Conservation (phyloP, 1,140 invertebrate genomes). For the Zaprionus davidi region DNA sequence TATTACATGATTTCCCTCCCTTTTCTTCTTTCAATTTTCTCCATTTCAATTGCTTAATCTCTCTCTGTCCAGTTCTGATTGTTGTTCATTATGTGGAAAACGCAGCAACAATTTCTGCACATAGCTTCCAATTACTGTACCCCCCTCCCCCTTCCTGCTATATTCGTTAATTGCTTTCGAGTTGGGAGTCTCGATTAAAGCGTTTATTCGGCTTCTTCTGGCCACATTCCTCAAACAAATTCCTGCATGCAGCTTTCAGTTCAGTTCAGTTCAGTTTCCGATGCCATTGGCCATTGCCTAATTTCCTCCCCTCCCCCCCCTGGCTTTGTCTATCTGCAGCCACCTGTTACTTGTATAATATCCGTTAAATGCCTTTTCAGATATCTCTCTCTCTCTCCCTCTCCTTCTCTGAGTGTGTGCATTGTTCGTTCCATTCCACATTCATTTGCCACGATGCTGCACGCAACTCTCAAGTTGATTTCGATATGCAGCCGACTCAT, state of each 20-base stretch:
- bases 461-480: constrained; percentile 36
- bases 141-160: not conserved
- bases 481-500: constrained; percentile 32
- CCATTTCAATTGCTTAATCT: not conserved
- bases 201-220: constrained; percentile 1
- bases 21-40: not conserved
- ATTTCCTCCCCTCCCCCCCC: constrained; percentile 4
- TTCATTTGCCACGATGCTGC: constrained; percentile 40
- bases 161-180: not conserved
- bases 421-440: constrained; percentile 34
- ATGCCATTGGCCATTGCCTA: constrained; percentile 27
- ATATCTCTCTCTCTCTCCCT: constrained; percentile 4
- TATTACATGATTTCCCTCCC: not conserved
- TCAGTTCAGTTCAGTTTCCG: constrained; percentile 5
- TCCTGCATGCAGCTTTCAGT: constrained; percentile 6
- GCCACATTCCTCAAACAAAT: constrained; percentile 10
- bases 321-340: not conserved
- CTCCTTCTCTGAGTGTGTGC: not conserved
- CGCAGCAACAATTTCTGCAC: not conserved
- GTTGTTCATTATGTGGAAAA: not conserved
- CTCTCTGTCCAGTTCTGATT: not conserved
- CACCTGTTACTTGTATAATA: constrained; percentile 42
- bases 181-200: not conserved
- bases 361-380: constrained; percentile 39
- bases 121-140: not conserved